These are phyloP conservation scores for Hiodon tergisus DNA, from an alignment of 2,113 vertebrate genomes.

Conservation along the genomic window DNA sequence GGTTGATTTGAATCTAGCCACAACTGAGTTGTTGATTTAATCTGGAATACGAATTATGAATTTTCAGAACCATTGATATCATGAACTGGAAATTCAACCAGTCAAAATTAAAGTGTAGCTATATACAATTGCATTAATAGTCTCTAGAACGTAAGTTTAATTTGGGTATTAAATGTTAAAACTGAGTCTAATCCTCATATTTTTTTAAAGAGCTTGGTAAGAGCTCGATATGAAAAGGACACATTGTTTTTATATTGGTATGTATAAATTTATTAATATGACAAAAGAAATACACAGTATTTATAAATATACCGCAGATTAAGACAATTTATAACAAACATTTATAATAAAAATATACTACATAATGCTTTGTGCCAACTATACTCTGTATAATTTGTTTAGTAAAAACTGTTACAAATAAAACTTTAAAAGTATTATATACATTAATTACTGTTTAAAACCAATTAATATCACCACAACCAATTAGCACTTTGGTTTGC, in stretches of 20 bases:
- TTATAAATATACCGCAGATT: constrained; percentile 20
- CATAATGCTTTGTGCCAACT: neutral
- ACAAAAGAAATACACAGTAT: constrained; percentile 44
- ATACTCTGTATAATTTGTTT: constrained; percentile 1
- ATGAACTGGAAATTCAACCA: too few species aligned
- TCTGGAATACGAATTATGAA: too few species aligned
- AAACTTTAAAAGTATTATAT: neutral
- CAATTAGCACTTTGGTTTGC: neutral
- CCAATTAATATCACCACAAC: constrained; percentile 8
- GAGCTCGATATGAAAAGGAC: neutral
- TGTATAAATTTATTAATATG: constrained; percentile 39
- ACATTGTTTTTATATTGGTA: constrained; percentile 7
- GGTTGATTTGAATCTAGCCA: too few species aligned
- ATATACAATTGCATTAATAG: too few species aligned
- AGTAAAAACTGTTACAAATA: constrained; percentile 17
- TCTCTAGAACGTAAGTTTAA: too few species aligned
- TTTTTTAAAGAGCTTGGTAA: too few species aligned
- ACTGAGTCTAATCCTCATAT: too few species aligned
- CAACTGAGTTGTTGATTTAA: too few species aligned
- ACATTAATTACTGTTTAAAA: constrained; percentile 3
- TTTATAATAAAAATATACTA: constrained; percentile 33
- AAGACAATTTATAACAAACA: constrained; percentile 38
- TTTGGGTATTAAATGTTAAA: too few species aligned
- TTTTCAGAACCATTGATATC: too few species aligned
- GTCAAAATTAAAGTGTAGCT: too few species aligned